Base-by-base conservation (phyloP, 1,140 invertebrate species). In the Calycopis cecrops region DNA sequence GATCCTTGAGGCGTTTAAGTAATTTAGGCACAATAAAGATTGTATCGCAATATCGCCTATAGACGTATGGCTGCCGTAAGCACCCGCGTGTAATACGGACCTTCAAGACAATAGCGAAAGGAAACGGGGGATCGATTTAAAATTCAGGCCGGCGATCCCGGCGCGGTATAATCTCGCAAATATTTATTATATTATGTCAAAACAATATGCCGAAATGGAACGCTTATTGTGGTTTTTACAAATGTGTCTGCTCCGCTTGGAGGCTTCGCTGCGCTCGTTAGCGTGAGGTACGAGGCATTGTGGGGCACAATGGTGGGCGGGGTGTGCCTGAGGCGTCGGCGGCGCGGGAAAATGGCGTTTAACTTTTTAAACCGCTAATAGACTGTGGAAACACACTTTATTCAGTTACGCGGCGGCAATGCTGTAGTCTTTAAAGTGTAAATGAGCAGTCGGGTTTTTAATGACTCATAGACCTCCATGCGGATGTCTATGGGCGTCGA, bases 141-240 rank as follows among this genome's bases (percentile, higher is more conserved):
- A 74, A 82, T 79, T 77, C 79, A 60, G 62, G 48, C 53, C 65
- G 21, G 67, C 78, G 80, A 83, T 86, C 81, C 83, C 60, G 48
- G 71, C 64, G 59, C 71, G 63, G 73, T 69, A 73, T 77, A 82
- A 85, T 85, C 81, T 80, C 66, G 65, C 81, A 87, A 87, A 87
- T 87, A 87, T 87, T 87, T 87, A 87, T 87, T 85, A 77, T 85
- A 35, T 35, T 35, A 87, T 85, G 84, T 87, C 84, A 85, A 87
- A 85, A 85, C 79, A 80, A 87, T 87, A 87, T 82, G 77, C 79
- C 84, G 76, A 85, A 87, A 85, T 76, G 79, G 76, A 76, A 70
- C 70, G 79, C 78, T 83, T 82, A 82, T 85, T 82, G 73, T 74
- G 67, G 75, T 85, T 84, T 85, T 85, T 87, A 87, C 83, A 87